Percentiles rank a stretch among this genome's conserved stretches.
These are phyloP conservation scores for Nipponia nippon DNA, from an alignment of 2,113 vertebrate genomes.

Conservation along the genomic window DNA sequence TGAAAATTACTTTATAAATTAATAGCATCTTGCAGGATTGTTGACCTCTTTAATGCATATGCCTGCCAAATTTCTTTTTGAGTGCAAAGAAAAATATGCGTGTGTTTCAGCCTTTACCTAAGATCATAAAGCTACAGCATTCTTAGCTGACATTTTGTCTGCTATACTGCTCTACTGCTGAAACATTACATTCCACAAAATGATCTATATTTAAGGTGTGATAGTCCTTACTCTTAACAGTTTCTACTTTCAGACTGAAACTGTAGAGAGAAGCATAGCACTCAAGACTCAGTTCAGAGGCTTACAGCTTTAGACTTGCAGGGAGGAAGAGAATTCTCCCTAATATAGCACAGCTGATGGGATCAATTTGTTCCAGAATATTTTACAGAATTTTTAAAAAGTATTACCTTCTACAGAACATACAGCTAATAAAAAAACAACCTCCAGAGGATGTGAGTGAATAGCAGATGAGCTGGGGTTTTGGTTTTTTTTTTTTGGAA, in stretches of 20 bases:
- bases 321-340: background rate
- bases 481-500: background rate
- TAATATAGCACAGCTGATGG: background rate
- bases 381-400: background rate
- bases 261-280: background rate
- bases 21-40: background rate
- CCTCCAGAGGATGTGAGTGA: background rate
- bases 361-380: background rate
- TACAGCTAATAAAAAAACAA: background rate
- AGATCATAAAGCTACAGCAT: background rate
- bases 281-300: background rate
- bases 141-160: background rate
- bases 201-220: constrained; percentile 39
- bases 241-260: constrained; percentile 17
- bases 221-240: background rate
- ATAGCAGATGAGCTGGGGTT: background rate
- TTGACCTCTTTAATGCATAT: background rate
- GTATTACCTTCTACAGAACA: background rate
- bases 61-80: background rate
- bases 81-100: background rate
- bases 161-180: background rate
- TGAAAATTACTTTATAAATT: background rate
- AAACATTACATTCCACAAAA: background rate
- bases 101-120: background rate
- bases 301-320: background rate